These are phyloP conservation scores for Chaetodon trifascialis DNA, from an alignment of 2,113 vertebrate species.

Conservation along the genomic window DNA sequence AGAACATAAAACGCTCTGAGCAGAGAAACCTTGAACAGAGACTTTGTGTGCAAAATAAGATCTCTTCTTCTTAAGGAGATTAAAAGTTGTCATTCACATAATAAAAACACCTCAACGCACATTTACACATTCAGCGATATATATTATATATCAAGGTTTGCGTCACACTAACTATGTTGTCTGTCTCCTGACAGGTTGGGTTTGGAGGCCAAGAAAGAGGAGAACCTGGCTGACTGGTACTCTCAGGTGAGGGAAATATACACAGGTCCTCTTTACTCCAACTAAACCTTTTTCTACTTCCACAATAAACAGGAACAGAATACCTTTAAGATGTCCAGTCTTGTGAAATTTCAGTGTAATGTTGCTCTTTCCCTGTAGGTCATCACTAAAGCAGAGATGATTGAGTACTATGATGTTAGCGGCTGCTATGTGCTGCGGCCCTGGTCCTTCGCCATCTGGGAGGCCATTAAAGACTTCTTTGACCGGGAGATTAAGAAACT, in stretches of 20 bases:
- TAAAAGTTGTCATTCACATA: not conserved
- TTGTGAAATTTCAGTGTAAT: not conserved
- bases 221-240: slow-evolving; percentile 97
- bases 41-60: not conserved
- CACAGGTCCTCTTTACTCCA: not conserved
- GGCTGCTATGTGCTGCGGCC: slow-evolving; percentile 98
- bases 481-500: slow-evolving; percentile 95
- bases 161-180: not conserved
- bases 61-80: not conserved
- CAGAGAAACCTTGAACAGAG: not conserved
- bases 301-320: not conserved
- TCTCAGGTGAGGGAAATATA: slow-evolving; percentile 88
- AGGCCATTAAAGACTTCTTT: slow-evolving; percentile 94
- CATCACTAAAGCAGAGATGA: slow-evolving; percentile 99
- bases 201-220: slow-evolving; percentile 96
- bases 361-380: slow-evolving; percentile 82
- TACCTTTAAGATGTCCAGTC: not conserved
- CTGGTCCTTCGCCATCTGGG: slow-evolving; percentile 96
- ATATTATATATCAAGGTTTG: not conserved
- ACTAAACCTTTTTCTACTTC: not conserved
- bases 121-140: not conserved
- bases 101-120: not conserved
- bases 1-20: not conserved
- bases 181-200: slow-evolving; percentile 87
- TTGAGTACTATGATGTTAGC: slow-evolving; percentile 98